Evolutionary conservation across 2,797 vertebrate species (phyloP).

Genomic region (Pangasius mekongensis): DNA sequence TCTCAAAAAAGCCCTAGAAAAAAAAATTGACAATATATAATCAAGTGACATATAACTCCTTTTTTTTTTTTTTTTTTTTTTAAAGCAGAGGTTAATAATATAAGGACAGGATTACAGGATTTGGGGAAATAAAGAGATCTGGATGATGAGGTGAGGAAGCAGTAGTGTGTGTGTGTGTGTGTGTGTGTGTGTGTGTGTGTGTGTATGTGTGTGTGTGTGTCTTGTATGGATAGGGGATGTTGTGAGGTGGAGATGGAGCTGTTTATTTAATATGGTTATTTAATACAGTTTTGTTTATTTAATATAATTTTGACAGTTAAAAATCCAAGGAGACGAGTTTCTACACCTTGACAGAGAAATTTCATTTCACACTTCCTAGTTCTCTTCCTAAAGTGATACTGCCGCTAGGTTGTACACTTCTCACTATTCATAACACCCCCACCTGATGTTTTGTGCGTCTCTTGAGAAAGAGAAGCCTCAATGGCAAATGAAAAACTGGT

Average conservation of each 20-base stretch:
- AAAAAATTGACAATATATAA: not conserved
- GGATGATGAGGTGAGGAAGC: not conserved
- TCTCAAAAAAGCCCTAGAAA: not conserved
- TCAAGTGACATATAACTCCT: not conserved
- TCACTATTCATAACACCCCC: not conserved
- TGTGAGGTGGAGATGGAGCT: not conserved
- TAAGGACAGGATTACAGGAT: not conserved
- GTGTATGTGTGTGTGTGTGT: not conserved
- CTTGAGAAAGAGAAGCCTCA: slow-evolving; percentile 3
- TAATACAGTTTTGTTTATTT: not conserved
- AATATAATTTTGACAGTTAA: not conserved
- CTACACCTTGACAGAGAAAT: not conserved
- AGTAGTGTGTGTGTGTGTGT: not conserved
- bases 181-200: not conserved
- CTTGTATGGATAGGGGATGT: not conserved
- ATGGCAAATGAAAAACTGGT: not conserved
- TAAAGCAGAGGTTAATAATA: not conserved
- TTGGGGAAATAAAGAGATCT: not conserved
- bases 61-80: not conserved
- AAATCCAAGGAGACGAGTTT: not conserved
- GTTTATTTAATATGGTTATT: not conserved
- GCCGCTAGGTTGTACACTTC: not conserved
- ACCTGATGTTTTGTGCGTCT: not conserved
- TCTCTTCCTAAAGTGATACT: slow-evolving; percentile 6
- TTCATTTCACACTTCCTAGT: not conserved